Conservation (phyloP, 1,140 invertebrate species). For the Drosophila pachea region DNA sequence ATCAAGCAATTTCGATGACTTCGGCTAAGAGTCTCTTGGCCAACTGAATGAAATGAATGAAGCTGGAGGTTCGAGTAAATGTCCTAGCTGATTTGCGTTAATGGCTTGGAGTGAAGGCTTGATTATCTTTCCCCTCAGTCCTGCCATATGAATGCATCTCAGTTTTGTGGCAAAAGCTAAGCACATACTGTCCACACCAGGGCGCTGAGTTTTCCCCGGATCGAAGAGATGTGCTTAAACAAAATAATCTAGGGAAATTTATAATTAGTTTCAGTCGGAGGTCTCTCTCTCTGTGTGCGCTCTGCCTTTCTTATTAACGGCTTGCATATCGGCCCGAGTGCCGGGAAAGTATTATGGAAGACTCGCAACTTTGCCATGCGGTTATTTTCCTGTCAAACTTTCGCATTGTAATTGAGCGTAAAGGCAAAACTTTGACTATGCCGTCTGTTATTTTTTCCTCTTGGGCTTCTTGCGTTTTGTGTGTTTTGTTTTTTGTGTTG, state of each 20-base stretch:
- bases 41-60: too few relatives aligned
- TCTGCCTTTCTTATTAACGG: background rate
- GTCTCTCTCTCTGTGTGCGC: background rate
- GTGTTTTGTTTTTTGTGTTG: slow-evolving; percentile 16
- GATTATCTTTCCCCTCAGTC: too few relatives aligned
- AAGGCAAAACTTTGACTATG: slow-evolving; percentile 70
- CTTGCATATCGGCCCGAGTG: background rate
- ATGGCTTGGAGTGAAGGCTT: too few relatives aligned
- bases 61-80: too few relatives aligned
- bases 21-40: too few relatives aligned
- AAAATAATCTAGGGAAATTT: background rate
- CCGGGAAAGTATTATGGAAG: slow-evolving; percentile 38
- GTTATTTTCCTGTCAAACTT: slow-evolving; percentile 75
- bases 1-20: too few relatives aligned
- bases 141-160: too few relatives aligned
- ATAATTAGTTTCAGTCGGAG: background rate
- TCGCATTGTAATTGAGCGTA: slow-evolving; percentile 76
- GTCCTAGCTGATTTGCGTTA: too few relatives aligned
- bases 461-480: background rate
- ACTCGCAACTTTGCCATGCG: slow-evolving; percentile 63
- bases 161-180: too few relatives aligned
- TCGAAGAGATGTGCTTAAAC: background rate
- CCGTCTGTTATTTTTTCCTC: background rate
- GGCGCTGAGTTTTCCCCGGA: too few relatives aligned
- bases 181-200: too few relatives aligned